Conservation (phyloP, 2,888 invertebrate species). For the Lampropteryx suffumata region DNA sequence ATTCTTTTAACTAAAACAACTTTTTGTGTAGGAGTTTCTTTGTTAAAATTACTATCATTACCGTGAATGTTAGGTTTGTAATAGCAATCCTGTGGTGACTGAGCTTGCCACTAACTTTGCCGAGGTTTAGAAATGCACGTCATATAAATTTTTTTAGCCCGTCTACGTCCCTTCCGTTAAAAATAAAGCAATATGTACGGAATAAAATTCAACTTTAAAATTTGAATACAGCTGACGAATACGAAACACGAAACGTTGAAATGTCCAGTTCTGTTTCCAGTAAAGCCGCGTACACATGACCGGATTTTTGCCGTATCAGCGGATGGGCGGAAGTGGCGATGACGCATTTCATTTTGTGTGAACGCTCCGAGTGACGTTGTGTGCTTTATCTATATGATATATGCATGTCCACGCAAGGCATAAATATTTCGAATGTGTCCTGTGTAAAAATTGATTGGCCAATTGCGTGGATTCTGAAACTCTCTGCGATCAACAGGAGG, state of each 20-base stretch:
- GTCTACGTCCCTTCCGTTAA: slow-evolving; percentile 1
- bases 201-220: slow-evolving; percentile 27
- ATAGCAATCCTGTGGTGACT: no score
- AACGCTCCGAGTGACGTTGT: slow-evolving; percentile 36
- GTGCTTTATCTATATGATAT: slow-evolving; percentile 51
- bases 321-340: slow-evolving; percentile 35
- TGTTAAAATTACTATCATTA: no score
- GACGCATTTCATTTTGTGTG: slow-evolving; percentile 53
- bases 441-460: slow-evolving; percentile 31
- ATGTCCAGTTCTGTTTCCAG: slow-evolving; percentile 33
- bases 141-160: slow-evolving; percentile 6
- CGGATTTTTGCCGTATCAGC: slow-evolving; percentile 39
- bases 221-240: slow-evolving; percentile 33
- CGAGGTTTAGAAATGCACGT: neutral
- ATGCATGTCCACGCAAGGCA: slow-evolving; percentile 40
- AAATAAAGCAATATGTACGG: slow-evolving; percentile 22
- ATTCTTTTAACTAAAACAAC: no score
- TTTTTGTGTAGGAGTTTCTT: no score
- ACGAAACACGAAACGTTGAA: slow-evolving; percentile 29
- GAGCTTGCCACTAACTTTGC: no score
- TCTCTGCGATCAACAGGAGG: neutral
- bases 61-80: no score
- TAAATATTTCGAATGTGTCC: slow-evolving; percentile 57
- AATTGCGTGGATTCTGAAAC: slow-evolving; percentile 13
- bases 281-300: slow-evolving; percentile 38